Conservation (phyloP, 2,888 invertebrate species). For the Strigamia maritima region DNA sequence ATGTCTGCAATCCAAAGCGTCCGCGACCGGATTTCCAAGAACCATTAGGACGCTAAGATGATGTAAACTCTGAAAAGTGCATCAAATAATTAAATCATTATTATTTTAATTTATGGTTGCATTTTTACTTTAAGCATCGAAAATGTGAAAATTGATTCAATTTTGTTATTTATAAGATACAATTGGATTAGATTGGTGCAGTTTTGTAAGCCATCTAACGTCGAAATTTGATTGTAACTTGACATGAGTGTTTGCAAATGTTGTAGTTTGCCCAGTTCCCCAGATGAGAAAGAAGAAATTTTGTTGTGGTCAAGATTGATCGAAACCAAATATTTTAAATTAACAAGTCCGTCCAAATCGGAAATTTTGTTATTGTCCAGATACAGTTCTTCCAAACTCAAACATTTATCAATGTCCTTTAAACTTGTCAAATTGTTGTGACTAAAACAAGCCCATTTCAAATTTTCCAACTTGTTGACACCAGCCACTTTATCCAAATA, state of each 20-base stretch:
- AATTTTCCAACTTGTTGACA: conserved; percentile 17
- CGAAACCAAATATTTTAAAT: background rate
- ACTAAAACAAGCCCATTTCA: conserved; percentile 36
- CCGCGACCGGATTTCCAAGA: background rate
- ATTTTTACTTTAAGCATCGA: background rate
- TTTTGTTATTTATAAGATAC: conserved; percentile 17
- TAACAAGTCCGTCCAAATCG: background rate
- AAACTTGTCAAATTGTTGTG: background rate
- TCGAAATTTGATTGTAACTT: background rate
- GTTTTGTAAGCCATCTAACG: background rate
- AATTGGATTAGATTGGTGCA: background rate
- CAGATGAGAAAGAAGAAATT: background rate
- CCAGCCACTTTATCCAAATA: background rate
- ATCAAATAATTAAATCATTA: background rate
- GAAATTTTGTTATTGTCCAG: conserved; percentile 8
- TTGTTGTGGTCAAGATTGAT: background rate
- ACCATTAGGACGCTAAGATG: conserved; percentile 9
- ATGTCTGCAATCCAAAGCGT: background rate
- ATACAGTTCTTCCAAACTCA: background rate
- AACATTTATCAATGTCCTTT: background rate
- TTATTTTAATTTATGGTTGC: background rate
- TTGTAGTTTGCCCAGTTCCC: background rate
- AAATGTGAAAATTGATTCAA: conserved; percentile 7
- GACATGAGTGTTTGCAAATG: background rate
- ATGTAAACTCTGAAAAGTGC: background rate